Base-by-base conservation (phyloP, 2,797 vertebrate species). In the Eupleurogrammus muticus region DNA sequence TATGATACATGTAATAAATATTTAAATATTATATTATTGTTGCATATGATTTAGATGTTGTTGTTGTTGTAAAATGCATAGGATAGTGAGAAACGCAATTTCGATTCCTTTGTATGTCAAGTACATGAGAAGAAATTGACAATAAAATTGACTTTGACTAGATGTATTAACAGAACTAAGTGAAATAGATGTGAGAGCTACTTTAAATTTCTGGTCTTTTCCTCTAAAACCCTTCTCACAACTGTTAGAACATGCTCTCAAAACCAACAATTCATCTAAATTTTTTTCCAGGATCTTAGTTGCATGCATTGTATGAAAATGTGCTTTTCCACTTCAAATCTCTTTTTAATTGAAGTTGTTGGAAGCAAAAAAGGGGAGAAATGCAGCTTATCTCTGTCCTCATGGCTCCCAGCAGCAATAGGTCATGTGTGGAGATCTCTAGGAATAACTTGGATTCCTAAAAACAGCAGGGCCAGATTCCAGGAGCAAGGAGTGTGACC, bases 311-410 rank as follows among this genome's bases (percentile, higher is more conserved):
- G 28, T 81, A 81, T 81, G 83, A 87, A 93, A 92, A 92, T 87
- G 87, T 82, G 87, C 87, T 92, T 94, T 93, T 90, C 80, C 88
- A 85, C 81, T 81, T 91, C 83, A 95, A 95, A 95, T 94, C 93
- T 94, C 93, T 93, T 95, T 95, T 95, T 95, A 95, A 95, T 93
- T 94, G 92, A 94, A 94, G 88, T 84, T 65, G 77, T 69, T 75
- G 77, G 74, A 50, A 75, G 58, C 77, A 92, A 87, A 79, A 92
- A 87, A 80, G 64, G 49, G 52, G 64, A 81, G 76, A 86, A 89
- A 89, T 82, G 77, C 85, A 84, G 93, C 94, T 95, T 94, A 95
- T 92, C 90, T 85, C 73, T 17, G 76, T 91, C 87, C 81, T 73
- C 49, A 19, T 34, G 71, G 84, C 89, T 89, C 86, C 88, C 91